Evolutionary conservation across 2,113 vertebrate species (phyloP).

Genomic region (Aegithalos caudatus): DNA sequence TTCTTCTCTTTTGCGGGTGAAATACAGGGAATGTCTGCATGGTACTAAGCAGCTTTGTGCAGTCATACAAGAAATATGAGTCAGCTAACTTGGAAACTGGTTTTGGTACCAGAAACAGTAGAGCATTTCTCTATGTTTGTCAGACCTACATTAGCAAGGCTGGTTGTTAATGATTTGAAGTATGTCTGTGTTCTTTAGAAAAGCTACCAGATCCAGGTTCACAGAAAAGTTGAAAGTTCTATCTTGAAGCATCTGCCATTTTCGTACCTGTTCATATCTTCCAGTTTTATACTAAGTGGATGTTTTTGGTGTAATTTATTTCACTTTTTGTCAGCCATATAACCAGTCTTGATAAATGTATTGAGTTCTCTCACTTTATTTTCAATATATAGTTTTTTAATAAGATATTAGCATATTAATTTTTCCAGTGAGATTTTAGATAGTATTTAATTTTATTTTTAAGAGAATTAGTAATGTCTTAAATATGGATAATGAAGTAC

Average conservation of each 20-base stretch:
- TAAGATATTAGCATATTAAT: fast-evolving
- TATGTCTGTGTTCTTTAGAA: background rate
- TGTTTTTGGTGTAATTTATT: background rate
- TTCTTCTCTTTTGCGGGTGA: fast-evolving
- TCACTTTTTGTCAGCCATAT: background rate
- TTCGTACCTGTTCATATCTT: background rate
- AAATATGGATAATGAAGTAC: background rate
- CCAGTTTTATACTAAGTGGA: background rate
- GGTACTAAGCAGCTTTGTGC: background rate
- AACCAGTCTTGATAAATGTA: background rate
- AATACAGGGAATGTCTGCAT: background rate
- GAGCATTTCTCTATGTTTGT: background rate
- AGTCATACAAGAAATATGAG: background rate
- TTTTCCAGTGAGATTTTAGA: background rate
- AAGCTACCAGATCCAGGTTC: background rate
- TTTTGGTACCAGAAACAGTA: background rate
- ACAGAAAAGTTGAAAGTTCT: background rate
- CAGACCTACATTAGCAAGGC: background rate
- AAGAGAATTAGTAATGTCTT: background rate
- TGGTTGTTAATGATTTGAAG: background rate
- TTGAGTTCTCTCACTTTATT: background rate
- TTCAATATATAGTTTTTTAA: background rate
- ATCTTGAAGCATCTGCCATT: background rate
- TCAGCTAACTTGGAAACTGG: background rate
- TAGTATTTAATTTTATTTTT: background rate